Base-by-base conservation (phyloP, 2,113 vertebrate species). In the Morone saxatilis region DNA sequence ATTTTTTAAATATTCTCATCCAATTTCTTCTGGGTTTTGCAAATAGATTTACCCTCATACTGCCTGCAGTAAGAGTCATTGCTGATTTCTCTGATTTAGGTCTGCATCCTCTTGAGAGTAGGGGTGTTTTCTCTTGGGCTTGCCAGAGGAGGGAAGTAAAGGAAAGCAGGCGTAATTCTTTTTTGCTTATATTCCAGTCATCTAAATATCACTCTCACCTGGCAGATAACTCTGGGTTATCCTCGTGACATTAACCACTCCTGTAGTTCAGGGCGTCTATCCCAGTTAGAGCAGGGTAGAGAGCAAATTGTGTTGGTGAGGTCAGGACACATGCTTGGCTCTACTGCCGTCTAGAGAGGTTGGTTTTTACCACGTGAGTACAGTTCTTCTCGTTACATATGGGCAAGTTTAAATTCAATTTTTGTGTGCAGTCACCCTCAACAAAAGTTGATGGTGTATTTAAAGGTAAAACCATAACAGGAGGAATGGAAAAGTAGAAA, bases 361-460 rank as follows among this genome's bases (percentile, higher is more conserved):
- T 22, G 41, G n/a, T 16, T 19, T 0, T 66, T 11, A 51, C 38
- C 38, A 1, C 4, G 17, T 0, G 41, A 51, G 50, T n/a, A 53
- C 36, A 56, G 69, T 7, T 56, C 22, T 20, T 13, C 16, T 73
- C 6, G 9, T 60, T 73, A 14, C 43, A 38, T 73, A 36, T n/a
- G 20, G 43, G 20, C 60, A 71, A 25, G 19, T 67, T 72, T 47
- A 59, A 84, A 78, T 86, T 47, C 60, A 78, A 50, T 82, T 36
- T 66, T 14, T 59, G 62, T 84, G 67, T 65, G 66, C 61, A 54
- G 66, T 65, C 78, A 77, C 43, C 85, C 59, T 47, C 40, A 66
- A 57, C n/a, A 71, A 66, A 70, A 57, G 38, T 61, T 78, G 54
- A 66, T 73, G 53, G 13, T 76, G 68, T 68, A 81, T 71, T 84